Base-by-base conservation (phyloP, 2,888 invertebrate genomes). In the Aricia artaxerxes region DNA sequence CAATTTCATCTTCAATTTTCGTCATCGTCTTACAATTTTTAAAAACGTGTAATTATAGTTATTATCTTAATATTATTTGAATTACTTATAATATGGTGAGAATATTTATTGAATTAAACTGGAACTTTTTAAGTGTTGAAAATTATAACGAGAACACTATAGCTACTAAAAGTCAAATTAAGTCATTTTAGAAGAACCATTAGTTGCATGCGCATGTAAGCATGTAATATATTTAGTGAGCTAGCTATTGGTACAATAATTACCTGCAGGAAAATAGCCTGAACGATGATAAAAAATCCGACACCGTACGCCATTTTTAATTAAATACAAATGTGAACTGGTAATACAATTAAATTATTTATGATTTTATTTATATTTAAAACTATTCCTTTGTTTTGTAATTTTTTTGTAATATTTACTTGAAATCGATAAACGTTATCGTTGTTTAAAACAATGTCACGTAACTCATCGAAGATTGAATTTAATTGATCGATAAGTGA, bases 201-300 rank as follows among this genome's bases (percentile, higher is more conserved):
- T 49, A 49, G 49, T 2, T 49, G 44, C 9, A 44, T 1, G 24
- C 24, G 24, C 24, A 24, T 24, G 9, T 44, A 49, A 49, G 49
- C 2, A 49, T 9, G 2, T 44, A 44, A 44, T 53, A 53, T 4
- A 13, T 13, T 57, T 57, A 16, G 4, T 57, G 57, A 16, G 57
- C 16, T 57, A 16, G 11, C 13, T 16, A 57, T 57, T 13, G 3
- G 13, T 11, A 75, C 40, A 75, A 35, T 16, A 31, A 24, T 13
- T 83, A 84, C 85, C 85, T 85, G 83, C 0, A 84, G 69, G 0
- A 84, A 38, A 64, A 84, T 78, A 13, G 82, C 81, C 79, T 84
- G 83, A 40, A 84, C 38, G 2, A 79, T 35, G 3, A 79, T 78
- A 9, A 82, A 11, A 57, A 83, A 81, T 53, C 79, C 61, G 38